Base-by-base conservation (phyloP, 92 coral and sea anemone genomes). In the Palythoa grandis region DNA sequence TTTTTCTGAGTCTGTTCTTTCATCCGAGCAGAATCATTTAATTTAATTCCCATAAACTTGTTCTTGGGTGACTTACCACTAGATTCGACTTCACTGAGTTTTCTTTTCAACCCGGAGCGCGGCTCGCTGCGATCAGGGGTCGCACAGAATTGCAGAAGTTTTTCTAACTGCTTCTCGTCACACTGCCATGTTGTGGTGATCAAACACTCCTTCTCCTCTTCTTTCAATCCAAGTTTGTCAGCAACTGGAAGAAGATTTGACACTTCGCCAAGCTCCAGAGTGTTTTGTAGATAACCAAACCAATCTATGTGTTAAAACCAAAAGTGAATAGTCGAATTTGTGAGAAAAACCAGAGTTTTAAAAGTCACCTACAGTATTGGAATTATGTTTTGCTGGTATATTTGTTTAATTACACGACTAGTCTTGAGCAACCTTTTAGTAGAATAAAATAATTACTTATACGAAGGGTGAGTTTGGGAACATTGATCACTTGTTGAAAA, bases 231-330 rank as follows among this genome's bases (percentile, higher is more conserved):
- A 40, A 78, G 29, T 38, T 78, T 78, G 12, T 78, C 69, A 29
- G 83, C 71, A 57, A 78, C 3, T 16, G 83, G 83, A 14, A 78
- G 70, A 16, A 78, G 83, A 38, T 78, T 57, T 38, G 83, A 78
- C 5, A 58, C 71, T 37, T 78, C 70, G 5, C 83, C 83, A 7
- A 58, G 83, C 83, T 14, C 15, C 50, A 56, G 54, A 43, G 19
- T 25, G 52, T 78, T 58, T 78, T 19, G 52, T 3, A 78, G 54
- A 37, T 78, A 72, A 5, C 79, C 60, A 23, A 17, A 47, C 58
- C 79, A 74, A 74, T 47, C 79, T 47, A 74, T 5, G 23, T 37
- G 7, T 71, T 3, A 4, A 67, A 23, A 24, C 20, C 39, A 38
- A 15, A 71, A 10, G 1, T 16, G 43, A 71, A n/a, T 15, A 29